phyloP scores from a whole-genome alignment of 2,797 vertebrate genomes.

The Sebastes umbrosus region DNA sequence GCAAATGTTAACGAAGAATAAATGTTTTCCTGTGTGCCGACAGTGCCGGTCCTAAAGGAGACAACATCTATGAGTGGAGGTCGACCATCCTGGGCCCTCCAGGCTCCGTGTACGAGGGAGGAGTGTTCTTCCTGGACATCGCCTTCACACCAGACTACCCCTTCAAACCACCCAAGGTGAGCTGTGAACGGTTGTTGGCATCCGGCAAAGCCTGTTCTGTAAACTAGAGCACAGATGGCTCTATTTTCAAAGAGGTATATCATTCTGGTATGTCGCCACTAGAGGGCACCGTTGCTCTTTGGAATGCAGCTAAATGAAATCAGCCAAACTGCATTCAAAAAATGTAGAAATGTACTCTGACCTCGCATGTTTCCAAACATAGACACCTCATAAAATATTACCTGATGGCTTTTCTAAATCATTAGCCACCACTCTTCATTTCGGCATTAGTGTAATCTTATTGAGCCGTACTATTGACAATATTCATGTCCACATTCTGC shows the following conservation, averaged over 20 bases:
- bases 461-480: background rate
- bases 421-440: background rate
- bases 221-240: background rate
- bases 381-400: background rate
- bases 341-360: background rate
- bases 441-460: background rate
- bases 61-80: constrained; percentile 97
- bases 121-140: constrained; percentile 96
- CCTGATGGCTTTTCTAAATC: background rate
- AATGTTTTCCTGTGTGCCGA: background rate
- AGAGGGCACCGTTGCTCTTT: constrained; percentile 30
- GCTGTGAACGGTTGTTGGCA: background rate
- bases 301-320: background rate
- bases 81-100: constrained; percentile 96
- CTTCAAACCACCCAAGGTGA: constrained; percentile 98
- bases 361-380: background rate
- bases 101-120: constrained; percentile 95
- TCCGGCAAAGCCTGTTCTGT: too few relatives aligned
- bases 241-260: background rate
- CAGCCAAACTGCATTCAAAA: background rate
- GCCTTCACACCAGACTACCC: constrained; percentile 97
- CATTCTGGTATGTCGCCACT: constrained; percentile 7
- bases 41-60: constrained; percentile 95
- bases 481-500: too few relatives aligned
- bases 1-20: background rate